Conservation (phyloP, 2,888 invertebrate genomes). For the Temnothorax unifasciatus region DNA sequence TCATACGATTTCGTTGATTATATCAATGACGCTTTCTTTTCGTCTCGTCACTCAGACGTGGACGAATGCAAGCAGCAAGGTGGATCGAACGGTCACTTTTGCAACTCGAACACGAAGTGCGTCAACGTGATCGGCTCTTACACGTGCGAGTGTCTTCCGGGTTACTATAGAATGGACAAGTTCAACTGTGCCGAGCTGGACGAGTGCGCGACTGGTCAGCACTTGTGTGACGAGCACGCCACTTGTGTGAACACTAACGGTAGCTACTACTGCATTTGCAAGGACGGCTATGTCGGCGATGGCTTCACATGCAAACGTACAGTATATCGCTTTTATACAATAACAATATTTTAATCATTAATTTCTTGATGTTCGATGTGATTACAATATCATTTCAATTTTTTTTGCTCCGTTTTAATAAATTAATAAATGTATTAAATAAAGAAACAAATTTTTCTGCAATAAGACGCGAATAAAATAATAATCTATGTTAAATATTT, state of each 20-base stretch:
- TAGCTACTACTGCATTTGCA: conserved; percentile 92
- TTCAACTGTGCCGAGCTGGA: conserved; percentile 94
- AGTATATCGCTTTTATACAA: conserved; percentile 31
- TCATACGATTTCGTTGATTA: background rate
- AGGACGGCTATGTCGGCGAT: conserved; percentile 92
- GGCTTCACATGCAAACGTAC: conserved; percentile 93
- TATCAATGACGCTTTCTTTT: background rate
- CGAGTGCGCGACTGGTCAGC: conserved; percentile 91
- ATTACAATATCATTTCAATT: background rate
- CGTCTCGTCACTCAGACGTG: conserved; percentile 88
- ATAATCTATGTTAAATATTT: background rate
- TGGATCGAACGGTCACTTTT: conserved; percentile 93
- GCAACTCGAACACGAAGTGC: conserved; percentile 94
- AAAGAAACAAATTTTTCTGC: background rate
- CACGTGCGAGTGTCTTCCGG: conserved; percentile 93
- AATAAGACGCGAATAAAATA: background rate
- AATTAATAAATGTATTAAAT: background rate
- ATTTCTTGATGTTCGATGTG: background rate
- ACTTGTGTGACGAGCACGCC: conserved; percentile 92
- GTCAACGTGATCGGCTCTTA: conserved; percentile 94
- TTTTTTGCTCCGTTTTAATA: background rate
- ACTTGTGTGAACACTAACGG: conserved; percentile 94
- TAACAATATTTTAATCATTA: conserved; percentile 10
- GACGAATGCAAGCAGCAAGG: conserved; percentile 94
- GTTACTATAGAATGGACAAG: conserved; percentile 92